Conservation (phyloP, 2,888 invertebrate species). For the Acanthosepion pharaonis region DNA sequence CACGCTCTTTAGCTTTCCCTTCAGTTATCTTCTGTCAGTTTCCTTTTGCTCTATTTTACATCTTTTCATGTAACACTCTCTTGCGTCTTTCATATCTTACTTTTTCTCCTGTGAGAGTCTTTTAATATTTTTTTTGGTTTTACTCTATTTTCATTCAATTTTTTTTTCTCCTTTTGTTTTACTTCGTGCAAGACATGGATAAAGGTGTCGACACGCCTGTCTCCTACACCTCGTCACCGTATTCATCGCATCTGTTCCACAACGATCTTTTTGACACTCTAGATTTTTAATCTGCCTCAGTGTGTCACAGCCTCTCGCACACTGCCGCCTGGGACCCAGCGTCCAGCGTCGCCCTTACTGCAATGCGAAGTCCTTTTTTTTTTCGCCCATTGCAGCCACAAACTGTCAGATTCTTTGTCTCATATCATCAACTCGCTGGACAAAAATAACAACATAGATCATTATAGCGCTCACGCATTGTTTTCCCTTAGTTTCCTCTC, state of each 20-base stretch:
- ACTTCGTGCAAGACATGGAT: background rate
- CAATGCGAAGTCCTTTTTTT: background rate
- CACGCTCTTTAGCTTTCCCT: background rate
- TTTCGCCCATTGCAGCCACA: background rate
- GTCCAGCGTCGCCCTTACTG: background rate
- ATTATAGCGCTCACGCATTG: background rate
- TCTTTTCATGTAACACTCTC: background rate
- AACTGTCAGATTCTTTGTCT: background rate
- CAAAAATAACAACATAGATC: slow-evolving; percentile 4
- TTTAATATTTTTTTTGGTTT: background rate
- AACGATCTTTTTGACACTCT: slow-evolving; percentile 20
- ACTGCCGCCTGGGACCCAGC: slow-evolving; percentile 16
- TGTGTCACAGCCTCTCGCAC: slow-evolving; percentile 33
- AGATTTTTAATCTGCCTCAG: slow-evolving; percentile 33
- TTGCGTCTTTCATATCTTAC: background rate
- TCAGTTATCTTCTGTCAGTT: background rate
- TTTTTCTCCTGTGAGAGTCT: background rate
- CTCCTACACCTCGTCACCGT: background rate
- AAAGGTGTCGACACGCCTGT: background rate
- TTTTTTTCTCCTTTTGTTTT: background rate
- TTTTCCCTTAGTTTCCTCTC: background rate
- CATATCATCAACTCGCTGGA: background rate
- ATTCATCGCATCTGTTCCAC: background rate
- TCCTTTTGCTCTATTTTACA: background rate
- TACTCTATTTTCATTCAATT: background rate